phyloP scores from a whole-genome alignment of 2,888 invertebrate genomes.

The Tubiluchus corallicola region DNA sequence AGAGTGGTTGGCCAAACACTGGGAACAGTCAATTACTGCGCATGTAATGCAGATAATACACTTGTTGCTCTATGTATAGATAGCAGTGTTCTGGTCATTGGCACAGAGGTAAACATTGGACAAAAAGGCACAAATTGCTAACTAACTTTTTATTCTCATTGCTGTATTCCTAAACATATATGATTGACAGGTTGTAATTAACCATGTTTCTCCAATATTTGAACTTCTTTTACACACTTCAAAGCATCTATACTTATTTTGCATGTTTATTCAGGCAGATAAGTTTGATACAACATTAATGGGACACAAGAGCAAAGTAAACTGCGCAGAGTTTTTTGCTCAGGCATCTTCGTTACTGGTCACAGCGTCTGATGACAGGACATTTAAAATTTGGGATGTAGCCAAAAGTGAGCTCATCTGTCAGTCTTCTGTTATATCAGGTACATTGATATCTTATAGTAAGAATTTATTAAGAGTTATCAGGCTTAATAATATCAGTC shows the following conservation, averaged over 20 bases:
- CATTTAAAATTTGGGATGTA: constrained; percentile 20
- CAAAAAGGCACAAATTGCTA: too few species aligned
- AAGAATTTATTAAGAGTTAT: neutral
- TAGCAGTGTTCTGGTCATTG: neutral
- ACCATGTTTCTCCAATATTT: too few species aligned
- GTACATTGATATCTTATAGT: neutral
- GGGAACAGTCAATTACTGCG: neutral
- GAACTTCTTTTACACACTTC: neutral
- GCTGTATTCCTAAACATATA: neutral
- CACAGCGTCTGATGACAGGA: constrained; percentile 24
- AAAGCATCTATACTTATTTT: neutral
- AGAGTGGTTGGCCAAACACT: neutral
- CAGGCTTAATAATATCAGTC: neutral
- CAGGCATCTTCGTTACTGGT: constrained; percentile 23
- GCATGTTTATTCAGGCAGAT: neutral
- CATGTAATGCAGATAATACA: neutral
- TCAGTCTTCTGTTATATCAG: neutral
- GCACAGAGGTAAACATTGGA: neutral
- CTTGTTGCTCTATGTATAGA: constrained; percentile 3
- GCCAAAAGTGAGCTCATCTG: neutral
- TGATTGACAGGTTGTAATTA: too few species aligned
- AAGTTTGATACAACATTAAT: constrained; percentile 18
- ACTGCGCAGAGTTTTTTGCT: constrained; percentile 23
- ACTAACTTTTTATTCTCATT: neutral
- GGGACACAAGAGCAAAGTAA: constrained; percentile 21